Evolutionary conservation across 2,888 invertebrate species (phyloP), one percentile per base, ranked within the genome.

Genomic region (Xylota segnis): DNA sequence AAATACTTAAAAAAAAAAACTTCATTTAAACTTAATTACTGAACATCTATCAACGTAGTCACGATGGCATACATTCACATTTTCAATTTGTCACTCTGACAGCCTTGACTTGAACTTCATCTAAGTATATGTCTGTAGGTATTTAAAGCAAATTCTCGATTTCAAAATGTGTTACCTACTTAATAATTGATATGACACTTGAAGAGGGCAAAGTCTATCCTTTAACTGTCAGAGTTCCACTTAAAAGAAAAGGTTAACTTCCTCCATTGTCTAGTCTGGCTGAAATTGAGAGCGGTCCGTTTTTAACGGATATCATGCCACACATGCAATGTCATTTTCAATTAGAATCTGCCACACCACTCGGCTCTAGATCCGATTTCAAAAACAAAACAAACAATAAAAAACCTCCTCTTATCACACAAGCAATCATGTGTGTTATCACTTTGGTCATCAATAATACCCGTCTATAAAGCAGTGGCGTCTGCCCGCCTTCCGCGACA

Each of bases 351-450:
- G 66, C 52, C 5, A 16, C 5, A 40, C 0, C 7, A 29, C 5
- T 27, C 1, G 5, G 14, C 4, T 16, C 66, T 54, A 40, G 40
- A 16, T 54, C 14, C 16, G 40, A 52, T 9, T 52, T 4, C 34
- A 32, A 6, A 32, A 32, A 32, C 5, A 32, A 32, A 32, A n/a
- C 29, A 29, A 4, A 29, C 5, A 29, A 29, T 29, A 3, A 9
- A 40, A 32, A n/a, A 4, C 40, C 40, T 18, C 2, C 18, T 71
- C 34, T 58, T 47, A 71, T 71, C 71, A 12, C 4, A 34, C 32
- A 59, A 32, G 5, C 58, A 71, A 58, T 59, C 47, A 70, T 45
- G 40, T 32, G 37, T 14, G 54, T 45, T 70, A 70, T 56, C 70
- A 43, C 6, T 32, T 45, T 12, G 56, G 43, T 43, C 68, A 56